Evolutionary conservation across 2,888 invertebrate genomes (phyloP), one percentile per base, ranked within the genome.

Genomic region (Epicampocera succincta): DNA sequence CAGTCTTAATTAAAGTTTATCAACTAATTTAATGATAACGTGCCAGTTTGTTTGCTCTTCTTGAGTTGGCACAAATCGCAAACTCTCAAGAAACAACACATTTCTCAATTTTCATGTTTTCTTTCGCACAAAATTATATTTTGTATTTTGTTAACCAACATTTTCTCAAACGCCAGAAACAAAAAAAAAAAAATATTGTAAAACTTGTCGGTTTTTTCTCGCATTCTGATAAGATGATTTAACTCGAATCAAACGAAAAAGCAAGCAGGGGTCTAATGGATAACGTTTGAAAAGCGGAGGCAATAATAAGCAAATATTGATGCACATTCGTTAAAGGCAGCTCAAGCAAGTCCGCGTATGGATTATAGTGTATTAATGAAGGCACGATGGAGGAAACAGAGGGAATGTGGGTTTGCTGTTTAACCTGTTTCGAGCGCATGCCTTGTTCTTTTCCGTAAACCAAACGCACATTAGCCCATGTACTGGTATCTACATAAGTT

Each of bases 1-100:
- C 56, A 50, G 73, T 54, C 42, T 76, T 56, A 56, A 76, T 76
- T 66, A 56, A 68, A 76, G 72, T 63, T 38, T 48, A 56, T 15
- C 66, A 66, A 48, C 61, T 13, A 44, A 69, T 4, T 33, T 33
- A 33, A 42, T 42, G 21, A 42, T 40, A 52, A 65, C 38, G 50
- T 66, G 54, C 68, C 46, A 15, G 19, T 58, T 68, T 13, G 9
- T 44, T 44, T 29, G 12, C 25, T 71, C 58, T 60, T 68, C 21
- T 42, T 66, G 42, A 58, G 50, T 50, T 68, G 21, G 15, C 33
- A 65, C 54, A 63, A 66, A 40, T 5, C 12, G 25, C 21, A 46
- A 63, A 65, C 11, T 29, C 58, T 29, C 19, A 58, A 58, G 12
- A 68, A 60, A 33, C 38, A 50, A 42, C 13, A 2, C 17, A 42